Percentiles rank a stretch among this genome's conserved stretches.
These are phyloP conservation scores for Orientallactaga sibirica DNA, from an alignment of 2,797 vertebrate species.

Conservation along the genomic window DNA sequence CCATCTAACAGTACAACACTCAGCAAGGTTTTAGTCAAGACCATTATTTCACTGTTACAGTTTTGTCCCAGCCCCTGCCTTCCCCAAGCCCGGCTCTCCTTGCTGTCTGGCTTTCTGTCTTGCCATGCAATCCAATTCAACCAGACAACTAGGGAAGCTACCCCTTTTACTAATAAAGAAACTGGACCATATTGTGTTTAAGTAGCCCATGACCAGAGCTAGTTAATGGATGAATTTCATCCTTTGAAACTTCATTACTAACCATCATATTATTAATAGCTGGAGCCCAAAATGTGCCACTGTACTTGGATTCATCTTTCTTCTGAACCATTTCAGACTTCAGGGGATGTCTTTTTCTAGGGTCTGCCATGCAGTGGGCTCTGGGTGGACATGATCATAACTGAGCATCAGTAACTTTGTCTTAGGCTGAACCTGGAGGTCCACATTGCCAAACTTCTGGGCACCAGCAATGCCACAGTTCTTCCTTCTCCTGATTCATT, in stretches of 20 bases:
- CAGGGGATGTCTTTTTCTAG: background rate
- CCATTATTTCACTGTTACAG: background rate
- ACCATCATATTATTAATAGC: background rate
- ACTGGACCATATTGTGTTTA: background rate
- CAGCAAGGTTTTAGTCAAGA: conserved; percentile 19
- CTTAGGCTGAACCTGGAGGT: background rate
- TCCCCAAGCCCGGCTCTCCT: background rate
- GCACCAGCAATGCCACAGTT: background rate
- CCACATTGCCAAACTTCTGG: background rate
- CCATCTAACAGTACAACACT: background rate
- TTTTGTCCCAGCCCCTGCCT: background rate
- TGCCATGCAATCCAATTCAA: background rate
- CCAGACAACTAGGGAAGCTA: background rate
- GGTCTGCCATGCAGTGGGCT: background rate
- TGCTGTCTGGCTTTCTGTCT: background rate
- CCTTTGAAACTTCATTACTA: conserved; percentile 14
- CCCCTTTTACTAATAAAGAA: conserved; percentile 12
- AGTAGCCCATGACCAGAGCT: background rate
- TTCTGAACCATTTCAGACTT: background rate
- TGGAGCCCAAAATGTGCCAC: background rate
- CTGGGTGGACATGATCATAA: background rate
- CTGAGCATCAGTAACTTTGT: background rate
- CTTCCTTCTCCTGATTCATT: background rate
- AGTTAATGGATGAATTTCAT: background rate
- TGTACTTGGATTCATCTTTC: background rate